Evolutionary conservation across 35 echinoderm and acorn worm species (phyloP), one percentile per base, ranked within the genome.

Genomic region (Ophioderma brevispina): DNA sequence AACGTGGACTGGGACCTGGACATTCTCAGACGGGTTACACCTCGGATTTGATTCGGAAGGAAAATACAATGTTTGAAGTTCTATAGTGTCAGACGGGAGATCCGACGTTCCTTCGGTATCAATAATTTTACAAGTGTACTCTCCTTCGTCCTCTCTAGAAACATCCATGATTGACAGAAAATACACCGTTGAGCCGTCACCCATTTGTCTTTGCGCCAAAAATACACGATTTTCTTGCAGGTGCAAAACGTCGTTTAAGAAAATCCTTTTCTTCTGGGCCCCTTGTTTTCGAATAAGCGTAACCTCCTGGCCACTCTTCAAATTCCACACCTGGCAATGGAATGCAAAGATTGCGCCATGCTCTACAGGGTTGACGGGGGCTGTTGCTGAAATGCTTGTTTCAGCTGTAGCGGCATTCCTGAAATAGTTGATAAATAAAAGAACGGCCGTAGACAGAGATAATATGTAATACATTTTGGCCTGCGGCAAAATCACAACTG

Each of bases 101-200:
- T 25, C n/a, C 17, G 28, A 8, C 1, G 59, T 70, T 4, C 28
- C 28, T 6, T 70, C 59, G 4, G 59, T 70, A 70, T 70, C 59
- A 6, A 18, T 70, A 25, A 70, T 70, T 25, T 70, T 70, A 70
- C 59, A 70, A 2, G 59, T 70, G 28, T 70, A 70, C 4, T 70
- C 59, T 25, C 59, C 59, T 70, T 70, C 59, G 59, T 70, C 59
- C 59, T 70, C 17, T 70, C 23, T 6, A 13, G 5, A 15, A 2
- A 70, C 59, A 70, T 70, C 59, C 59, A 70, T 70, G 15, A 70
- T 70, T 18, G 59, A 70, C 59, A 70, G 59, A 70, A 70, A 70
- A 70, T 70, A 70, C 10, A 70, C 59, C 10, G 59, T 70, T 70
- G 59, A 70, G 5, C 59, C 59, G n/a, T 25, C 23, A 6, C 3